Base-by-base conservation (phyloP, 2,888 invertebrate species). In the Arge pagana region DNA sequence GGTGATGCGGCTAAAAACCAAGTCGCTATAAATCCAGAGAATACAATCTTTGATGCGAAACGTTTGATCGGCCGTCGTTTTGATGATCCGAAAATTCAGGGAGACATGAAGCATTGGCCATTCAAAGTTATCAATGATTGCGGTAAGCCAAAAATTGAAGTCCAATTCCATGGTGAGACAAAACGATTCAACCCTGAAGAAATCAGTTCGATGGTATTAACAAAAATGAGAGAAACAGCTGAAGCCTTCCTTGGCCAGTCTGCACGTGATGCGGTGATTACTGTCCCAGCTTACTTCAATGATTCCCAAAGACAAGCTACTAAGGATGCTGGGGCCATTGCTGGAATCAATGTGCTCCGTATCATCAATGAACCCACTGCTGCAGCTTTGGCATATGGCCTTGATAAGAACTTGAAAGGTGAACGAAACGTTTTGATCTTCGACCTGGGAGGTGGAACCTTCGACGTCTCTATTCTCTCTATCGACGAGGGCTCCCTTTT, bases 341-440 rank as follows among this genome's bases (percentile, higher is more conserved):
- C 95, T 57, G 94, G 93, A 51, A 78, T 96, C 58, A 93, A 96
- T 71, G 91, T 96, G 55, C 82, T 96, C 60, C 84, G 95, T 71
- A 95, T 96, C 63, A 92, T 93, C 72, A 93, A 93, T 72, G 94
- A 95, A 79, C 94, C 94, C 3, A 94, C 93, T 40, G 91, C 90
- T 56, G 93, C 92, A 50, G 94, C 93, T 67, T 87, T 93, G 74
- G 93, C 93, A 45, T 93, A 96, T 74, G 95, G 95, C 59, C 81
- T 90, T 54, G 90, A 90, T 78, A 90, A 90, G 70, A 90, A 89
- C 74, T 84, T 88, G 18, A 81, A 82, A 50, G 89, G 89, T 58
- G 90, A 90, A 79, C 84, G 89, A 48, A 90, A 90, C 65, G 88
- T 90, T 21, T 79, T 90, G 52, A 90, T 90, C 64, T 88, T 88